Evolutionary conservation across 2,113 vertebrate species (phyloP).

Genomic region (Coracopsis vasa): DNA sequence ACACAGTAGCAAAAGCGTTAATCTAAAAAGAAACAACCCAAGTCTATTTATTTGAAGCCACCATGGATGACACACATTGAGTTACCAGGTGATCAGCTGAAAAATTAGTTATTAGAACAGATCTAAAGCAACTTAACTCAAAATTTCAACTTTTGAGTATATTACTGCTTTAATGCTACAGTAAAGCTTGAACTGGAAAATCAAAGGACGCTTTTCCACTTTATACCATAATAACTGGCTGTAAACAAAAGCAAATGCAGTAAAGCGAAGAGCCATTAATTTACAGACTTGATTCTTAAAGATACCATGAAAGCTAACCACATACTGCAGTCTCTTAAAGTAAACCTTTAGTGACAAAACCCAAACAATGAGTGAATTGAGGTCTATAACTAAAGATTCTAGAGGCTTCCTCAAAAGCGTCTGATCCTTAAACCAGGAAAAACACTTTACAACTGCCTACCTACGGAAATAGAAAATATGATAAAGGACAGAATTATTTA

Average conservation of each 20-base stretch:
- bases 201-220: background rate
- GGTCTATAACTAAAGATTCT: background rate
- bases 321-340: background rate
- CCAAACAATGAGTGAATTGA: background rate
- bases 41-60: background rate
- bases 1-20: slow-evolving; percentile 2
- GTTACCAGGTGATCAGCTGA: slow-evolving; percentile 26
- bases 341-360: background rate
- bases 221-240: background rate
- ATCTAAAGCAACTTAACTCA: background rate
- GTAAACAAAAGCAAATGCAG: background rate
- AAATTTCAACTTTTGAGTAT: background rate
- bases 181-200: background rate
- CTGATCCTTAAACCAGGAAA: background rate
- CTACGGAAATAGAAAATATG: background rate
- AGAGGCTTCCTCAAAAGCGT: background rate
- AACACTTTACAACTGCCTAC: accelerated
- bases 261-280: background rate
- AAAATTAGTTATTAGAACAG: background rate
- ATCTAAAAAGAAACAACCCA: slow-evolving; percentile 9
- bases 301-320: background rate
- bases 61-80: background rate
- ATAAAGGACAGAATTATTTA: background rate
- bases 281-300: background rate
- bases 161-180: background rate